phyloP scores from a whole-genome alignment of 2,888 invertebrate genomes.

The Tipula vernalis region DNA sequence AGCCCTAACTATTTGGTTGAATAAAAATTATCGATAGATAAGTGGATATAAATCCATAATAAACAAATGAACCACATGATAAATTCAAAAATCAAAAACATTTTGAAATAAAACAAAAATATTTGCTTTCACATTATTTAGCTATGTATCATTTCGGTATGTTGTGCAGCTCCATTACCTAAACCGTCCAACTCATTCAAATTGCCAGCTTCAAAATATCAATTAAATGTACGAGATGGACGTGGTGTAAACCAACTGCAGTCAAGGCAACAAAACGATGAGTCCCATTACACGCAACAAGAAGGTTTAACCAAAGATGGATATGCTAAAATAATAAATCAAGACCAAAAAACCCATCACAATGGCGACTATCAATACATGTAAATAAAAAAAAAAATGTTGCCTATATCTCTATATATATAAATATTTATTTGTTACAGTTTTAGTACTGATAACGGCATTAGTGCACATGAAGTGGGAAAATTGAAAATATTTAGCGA shows the following conservation, averaged over 20 bases:
- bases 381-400: not conserved
- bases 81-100: not conserved
- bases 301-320: not conserved
- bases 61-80: not conserved
- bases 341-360: not conserved
- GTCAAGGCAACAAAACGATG: not conserved
- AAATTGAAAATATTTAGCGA: slow-evolving; percentile 59
- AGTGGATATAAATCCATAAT: too few species aligned
- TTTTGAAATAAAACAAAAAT: not conserved
- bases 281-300: not conserved
- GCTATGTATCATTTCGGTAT: not conserved
- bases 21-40: too few species aligned
- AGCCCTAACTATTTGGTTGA: too few species aligned
- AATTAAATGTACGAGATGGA: not conserved
- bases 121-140: not conserved
- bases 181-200: not conserved
- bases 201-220: not conserved
- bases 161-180: not conserved
- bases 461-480: slow-evolving; percentile 64
- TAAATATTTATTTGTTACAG: slow-evolving; percentile 33
- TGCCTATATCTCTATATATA: not conserved
- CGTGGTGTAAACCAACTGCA: not conserved
- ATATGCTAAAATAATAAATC: not conserved
- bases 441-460: slow-evolving; percentile 70
- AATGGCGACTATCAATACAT: not conserved